phyloP scores from a whole-genome alignment of 2,113 vertebrate species.

The Numida meleagris region DNA sequence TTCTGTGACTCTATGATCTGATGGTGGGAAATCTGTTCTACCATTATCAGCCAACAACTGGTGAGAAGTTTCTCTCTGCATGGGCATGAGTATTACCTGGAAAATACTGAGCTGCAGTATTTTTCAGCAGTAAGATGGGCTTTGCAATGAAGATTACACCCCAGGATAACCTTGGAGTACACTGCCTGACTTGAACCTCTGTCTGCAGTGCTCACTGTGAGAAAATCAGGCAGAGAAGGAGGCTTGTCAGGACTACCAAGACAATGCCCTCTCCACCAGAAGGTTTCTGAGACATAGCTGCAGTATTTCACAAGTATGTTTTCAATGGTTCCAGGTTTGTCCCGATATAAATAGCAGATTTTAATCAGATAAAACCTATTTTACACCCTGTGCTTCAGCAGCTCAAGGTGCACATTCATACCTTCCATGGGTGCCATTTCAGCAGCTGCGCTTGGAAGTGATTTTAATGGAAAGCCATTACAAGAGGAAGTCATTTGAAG shows the following conservation, averaged over 20 bases:
- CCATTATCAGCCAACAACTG: neutral
- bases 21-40: neutral
- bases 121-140: neutral
- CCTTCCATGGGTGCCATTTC: neutral
- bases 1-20: too few relatives aligned
- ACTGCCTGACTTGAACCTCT: neutral
- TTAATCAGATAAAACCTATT: neutral
- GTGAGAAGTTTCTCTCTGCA: neutral
- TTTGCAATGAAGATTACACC: neutral
- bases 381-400: neutral
- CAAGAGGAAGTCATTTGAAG: neutral
- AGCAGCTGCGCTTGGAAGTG: neutral
- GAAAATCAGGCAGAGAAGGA: neutral
- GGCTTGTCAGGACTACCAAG: neutral
- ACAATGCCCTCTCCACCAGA: fast-evolving
- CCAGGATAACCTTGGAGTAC: neutral
- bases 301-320: fast-evolving
- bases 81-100: neutral
- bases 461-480: neutral
- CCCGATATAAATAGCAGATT: fast-evolving
- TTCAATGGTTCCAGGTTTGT: fast-evolving
- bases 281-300: neutral
- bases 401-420: neutral
- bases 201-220: fast-evolving
- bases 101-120: neutral